Base-by-base conservation (phyloP, 2,113 vertebrate species). In the Triplophysa rosa region DNA sequence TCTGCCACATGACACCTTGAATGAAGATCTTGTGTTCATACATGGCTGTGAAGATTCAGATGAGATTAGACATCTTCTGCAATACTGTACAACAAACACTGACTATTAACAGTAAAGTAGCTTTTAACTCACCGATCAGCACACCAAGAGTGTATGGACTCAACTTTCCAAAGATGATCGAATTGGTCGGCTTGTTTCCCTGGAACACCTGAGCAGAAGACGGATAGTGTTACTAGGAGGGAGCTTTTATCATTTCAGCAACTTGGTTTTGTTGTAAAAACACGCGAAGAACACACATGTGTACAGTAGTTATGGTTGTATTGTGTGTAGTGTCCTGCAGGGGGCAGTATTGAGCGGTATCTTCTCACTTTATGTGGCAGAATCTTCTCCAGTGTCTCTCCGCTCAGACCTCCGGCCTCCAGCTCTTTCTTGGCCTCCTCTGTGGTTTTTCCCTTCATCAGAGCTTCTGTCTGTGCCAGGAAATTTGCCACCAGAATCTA, bases 21-120 rank as follows among this genome's bases (percentile, higher is more conserved):
- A 99, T 92, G 56, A 99, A 99, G 92, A 99, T 99, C 93, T 99
- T 99, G 90, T 99, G 98, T 61, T 99, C 97, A 8, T 99, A 99
- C 96, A 99, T 94, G 45, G 97, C 97, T 99, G 86, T 7, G 63
- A 86, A 72, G 79, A 80, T 45, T 45, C 10, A 45, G 11, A 45
- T 45, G 10, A n/a, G 23, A 8, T 79, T 4, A 69, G 19, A 59
- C 13, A 17, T 75, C 56, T 47, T 23, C 14, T 73, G 0, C 67
- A 47, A 56, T 5, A 68, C 1, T 67, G 5, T 71, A 37, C 33
- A 8, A 37, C 24, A 76, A 0, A 72, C 58, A 54, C 11, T 11
- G 21, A 13, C 40, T 33, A 66, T 54, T 17, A 26, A 12, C 5
- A 37, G 33, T 7, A 37, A 23, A 66, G 24, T 19, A 26, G 13